Conservation (phyloP, 2,797 vertebrate genomes). For the Sebastes paucispinis region DNA sequence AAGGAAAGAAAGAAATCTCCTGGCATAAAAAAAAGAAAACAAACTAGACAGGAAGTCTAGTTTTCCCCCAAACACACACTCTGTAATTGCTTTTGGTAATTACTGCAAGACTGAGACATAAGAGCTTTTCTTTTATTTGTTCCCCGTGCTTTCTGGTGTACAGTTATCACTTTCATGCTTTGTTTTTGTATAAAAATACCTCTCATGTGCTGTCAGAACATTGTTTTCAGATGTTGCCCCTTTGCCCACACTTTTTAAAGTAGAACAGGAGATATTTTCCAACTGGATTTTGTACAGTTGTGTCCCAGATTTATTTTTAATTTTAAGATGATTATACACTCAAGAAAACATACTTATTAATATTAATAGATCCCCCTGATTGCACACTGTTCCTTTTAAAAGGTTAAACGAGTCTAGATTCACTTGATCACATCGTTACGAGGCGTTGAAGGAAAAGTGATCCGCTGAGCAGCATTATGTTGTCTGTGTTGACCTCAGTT, state of each 20-base stretch:
- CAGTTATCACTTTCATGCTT: not conserved
- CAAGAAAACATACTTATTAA: too few relatives aligned
- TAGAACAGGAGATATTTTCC: not conserved
- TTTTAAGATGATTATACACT: too few relatives aligned
- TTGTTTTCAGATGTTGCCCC: not conserved
- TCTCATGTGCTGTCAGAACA: not conserved
- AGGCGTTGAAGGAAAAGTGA: not conserved
- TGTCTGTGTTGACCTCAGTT: not conserved
- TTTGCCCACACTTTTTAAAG: not conserved
- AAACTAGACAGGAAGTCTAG: constrained; percentile 13
- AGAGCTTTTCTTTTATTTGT: not conserved
- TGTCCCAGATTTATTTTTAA: not conserved
- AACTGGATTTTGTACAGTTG: not conserved
- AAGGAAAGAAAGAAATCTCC: not conserved
- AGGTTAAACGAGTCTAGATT: not conserved
- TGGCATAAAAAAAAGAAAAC: not conserved
- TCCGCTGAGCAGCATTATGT: not conserved
- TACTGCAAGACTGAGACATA: not conserved
- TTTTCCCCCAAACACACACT: not conserved
- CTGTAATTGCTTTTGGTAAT: constrained; percentile 27
- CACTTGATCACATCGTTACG: too few relatives aligned
- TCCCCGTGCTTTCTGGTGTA: not conserved
- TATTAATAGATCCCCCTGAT: too few relatives aligned
- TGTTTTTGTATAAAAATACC: not conserved
- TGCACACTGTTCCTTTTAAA: not conserved